Evolutionary conservation across 2,888 invertebrate genomes (phyloP).

Genomic region (Erpobdella octoculata): DNA sequence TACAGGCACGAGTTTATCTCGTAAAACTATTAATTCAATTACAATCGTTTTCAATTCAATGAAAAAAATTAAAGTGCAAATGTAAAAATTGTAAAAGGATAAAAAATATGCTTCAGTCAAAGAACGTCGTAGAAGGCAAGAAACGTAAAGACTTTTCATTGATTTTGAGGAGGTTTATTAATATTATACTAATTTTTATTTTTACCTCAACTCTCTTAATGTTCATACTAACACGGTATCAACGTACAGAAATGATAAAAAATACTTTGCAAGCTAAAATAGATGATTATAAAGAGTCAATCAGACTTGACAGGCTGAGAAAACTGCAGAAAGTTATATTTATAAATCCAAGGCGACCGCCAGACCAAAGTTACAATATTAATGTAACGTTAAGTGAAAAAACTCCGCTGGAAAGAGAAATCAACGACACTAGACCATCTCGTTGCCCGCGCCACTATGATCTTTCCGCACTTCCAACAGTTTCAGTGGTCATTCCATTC

Average conservation of each 20-base stretch:
- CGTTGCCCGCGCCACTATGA: conserved; percentile 33
- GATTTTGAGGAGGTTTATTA: neutral
- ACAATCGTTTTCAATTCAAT: too few species aligned
- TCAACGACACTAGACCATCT: conserved; percentile 35
- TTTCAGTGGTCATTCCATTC: conserved; percentile 39
- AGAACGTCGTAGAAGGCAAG: too few species aligned
- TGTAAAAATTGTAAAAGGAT: too few species aligned
- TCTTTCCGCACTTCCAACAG: conserved; percentile 33
- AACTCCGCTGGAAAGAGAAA: conserved; percentile 36
- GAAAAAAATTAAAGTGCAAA: too few species aligned
- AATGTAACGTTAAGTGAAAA: conserved; percentile 38
- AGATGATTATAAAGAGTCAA: neutral
- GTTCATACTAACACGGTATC: neutral
- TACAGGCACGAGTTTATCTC: too few species aligned
- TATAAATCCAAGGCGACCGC: conserved; percentile 34
- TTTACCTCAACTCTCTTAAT: conserved; percentile 10
- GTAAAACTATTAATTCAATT: too few species aligned
- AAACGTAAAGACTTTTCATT: neutral
- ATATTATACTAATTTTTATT: conserved; percentile 17
- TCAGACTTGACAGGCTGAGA: conserved; percentile 5
- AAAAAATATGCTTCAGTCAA: too few species aligned
- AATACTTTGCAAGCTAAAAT: neutral
- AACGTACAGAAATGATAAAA: neutral
- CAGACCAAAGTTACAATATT: conserved; percentile 39
- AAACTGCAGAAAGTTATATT: conserved; percentile 32